Evolutionary conservation across 2,113 vertebrate species (phyloP).

Genomic region (Elephantulus edwardii): DNA sequence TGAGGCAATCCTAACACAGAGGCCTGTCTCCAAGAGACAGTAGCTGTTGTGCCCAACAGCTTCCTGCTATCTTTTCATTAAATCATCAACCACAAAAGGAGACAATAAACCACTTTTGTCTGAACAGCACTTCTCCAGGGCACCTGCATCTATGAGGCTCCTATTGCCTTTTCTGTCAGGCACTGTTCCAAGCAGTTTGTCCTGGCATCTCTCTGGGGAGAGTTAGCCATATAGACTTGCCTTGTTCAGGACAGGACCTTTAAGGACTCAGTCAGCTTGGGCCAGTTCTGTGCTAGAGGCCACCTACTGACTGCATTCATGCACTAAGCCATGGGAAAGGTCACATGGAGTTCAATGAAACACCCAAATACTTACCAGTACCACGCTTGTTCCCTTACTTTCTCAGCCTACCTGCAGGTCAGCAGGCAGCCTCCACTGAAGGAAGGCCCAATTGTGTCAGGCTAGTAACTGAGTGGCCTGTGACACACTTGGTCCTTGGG

Average conservation of each 20-base stretch:
- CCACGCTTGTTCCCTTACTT: too few species aligned
- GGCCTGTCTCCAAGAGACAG: neutral
- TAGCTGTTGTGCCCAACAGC: neutral
- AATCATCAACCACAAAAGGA: neutral
- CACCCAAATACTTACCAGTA: neutral
- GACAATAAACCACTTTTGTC: neutral
- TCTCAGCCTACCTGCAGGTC: neutral
- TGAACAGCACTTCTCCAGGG: neutral
- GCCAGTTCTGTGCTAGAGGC: neutral
- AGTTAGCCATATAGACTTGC: neutral
- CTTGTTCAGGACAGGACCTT: neutral
- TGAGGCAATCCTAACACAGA: neutral
- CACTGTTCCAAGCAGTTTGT: neutral
- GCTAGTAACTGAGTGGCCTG: neutral
- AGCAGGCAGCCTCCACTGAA: neutral
- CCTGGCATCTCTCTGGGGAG: neutral
- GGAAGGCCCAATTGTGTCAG: neutral
- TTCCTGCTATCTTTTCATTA: neutral
- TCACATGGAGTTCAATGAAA: neutral
- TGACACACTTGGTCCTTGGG: too few species aligned
- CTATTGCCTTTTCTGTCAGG: neutral
- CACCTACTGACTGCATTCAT: neutral
- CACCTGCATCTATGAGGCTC: neutral
- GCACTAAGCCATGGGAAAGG: neutral
- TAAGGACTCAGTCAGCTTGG: neutral